Percentiles rank a stretch among this genome's conserved stretches.
These are phyloP conservation scores for Campylomormyrus numenius DNA, from an alignment of 2,113 vertebrate genomes.

Conservation along the genomic window DNA sequence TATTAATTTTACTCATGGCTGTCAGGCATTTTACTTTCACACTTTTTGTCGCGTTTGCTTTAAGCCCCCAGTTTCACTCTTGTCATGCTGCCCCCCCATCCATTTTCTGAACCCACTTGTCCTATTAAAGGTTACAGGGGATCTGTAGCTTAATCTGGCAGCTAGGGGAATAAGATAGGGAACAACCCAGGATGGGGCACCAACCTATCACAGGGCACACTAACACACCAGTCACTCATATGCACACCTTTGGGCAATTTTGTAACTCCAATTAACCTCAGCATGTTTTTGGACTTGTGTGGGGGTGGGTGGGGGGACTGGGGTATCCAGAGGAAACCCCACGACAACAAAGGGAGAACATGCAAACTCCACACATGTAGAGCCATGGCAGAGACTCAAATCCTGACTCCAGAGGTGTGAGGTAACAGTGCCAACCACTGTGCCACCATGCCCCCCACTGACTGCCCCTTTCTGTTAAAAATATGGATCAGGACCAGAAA, in stretches of 20 bases:
- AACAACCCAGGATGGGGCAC: background rate
- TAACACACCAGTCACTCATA: background rate
- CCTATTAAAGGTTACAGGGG: background rate
- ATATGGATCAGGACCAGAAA: background rate
- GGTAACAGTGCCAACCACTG: background rate
- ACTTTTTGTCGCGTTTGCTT: background rate
- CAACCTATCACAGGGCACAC: background rate
- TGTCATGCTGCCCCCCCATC: background rate
- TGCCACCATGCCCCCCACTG: background rate
- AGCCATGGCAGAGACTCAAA: background rate
- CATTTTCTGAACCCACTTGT: background rate
- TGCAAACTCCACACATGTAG: background rate
- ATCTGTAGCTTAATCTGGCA: background rate
- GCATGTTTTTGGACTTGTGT: background rate
- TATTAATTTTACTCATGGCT: background rate
- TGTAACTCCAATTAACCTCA: background rate
- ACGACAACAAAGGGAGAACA: background rate
- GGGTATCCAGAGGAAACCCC: background rate
- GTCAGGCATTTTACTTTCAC: background rate
- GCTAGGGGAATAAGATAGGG: background rate
- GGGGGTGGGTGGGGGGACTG: background rate
- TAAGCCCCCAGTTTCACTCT: background rate
- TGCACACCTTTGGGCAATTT: background rate
- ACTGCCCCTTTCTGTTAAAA: background rate
- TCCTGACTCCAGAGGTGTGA: background rate